Evolutionary conservation across 1,140 invertebrate genomes (phyloP).

Genomic region (Choristoneura fumiferana): DNA sequence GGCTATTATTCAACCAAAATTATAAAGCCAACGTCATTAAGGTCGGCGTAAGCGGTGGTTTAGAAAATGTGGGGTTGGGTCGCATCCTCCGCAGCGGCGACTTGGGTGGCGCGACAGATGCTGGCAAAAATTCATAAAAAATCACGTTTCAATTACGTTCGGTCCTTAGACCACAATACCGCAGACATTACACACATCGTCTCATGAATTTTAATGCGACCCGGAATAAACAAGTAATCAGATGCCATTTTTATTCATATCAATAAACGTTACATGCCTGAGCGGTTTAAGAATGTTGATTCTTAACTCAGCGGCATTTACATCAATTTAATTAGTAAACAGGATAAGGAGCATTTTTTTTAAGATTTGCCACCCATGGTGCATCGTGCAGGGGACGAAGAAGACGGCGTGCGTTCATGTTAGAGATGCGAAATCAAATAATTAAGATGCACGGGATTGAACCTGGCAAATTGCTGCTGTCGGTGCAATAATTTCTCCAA

Average conservation of each 20-base stretch:
- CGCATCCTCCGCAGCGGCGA: constrained; percentile 25
- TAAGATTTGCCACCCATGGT: constrained; percentile 4
- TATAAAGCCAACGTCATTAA: constrained; percentile 23
- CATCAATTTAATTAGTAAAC: constrained; percentile 9
- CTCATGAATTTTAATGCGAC: constrained; percentile 56
- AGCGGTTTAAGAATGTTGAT: neutral
- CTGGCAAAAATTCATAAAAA: constrained; percentile 44
- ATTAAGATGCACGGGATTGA: constrained; percentile 40
- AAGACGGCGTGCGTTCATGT: neutral
- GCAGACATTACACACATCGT: constrained; percentile 38
- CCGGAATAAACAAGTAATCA: constrained; percentile 1
- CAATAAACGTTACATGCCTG: constrained; percentile 23
- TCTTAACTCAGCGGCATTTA: neutral
- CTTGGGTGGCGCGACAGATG: constrained; percentile 61
- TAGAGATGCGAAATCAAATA: constrained; percentile 31
- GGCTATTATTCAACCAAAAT: constrained; percentile 26
- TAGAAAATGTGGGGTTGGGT: constrained; percentile 23
- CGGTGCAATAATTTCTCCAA: constrained; percentile 52
- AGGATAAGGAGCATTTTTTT: neutral
- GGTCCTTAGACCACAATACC: constrained; percentile 47
- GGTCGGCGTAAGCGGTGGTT: constrained; percentile 13
- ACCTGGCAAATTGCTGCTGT: constrained; percentile 52
- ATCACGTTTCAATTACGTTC: constrained; percentile 53
- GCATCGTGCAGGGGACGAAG: neutral
- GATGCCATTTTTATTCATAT: constrained; percentile 4